Evolutionary conservation across 2,113 vertebrate genomes (phyloP), one percentile per base, ranked within the genome.

Genomic region (Clupea harengus): DNA sequence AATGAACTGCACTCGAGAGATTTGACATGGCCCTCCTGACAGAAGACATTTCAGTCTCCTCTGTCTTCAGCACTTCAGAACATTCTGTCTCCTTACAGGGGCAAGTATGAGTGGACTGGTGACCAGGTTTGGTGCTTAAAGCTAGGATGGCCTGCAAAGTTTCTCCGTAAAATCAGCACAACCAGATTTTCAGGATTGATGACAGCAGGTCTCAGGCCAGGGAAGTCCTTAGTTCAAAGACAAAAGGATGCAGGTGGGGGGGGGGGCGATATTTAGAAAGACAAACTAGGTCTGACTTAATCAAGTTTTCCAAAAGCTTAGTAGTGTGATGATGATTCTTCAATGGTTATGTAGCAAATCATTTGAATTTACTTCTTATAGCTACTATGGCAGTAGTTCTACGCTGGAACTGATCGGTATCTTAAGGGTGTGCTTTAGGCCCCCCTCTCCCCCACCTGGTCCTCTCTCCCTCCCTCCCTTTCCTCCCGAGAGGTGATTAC

Each of bases 401-500:
- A 72, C 64, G 10, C 64, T 28, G 7, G 9, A 60, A 60, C 54
- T 22, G 54, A 60, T 3, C 22, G 67, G 87, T 49, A 82, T 45
- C 88, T 80, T 86, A 81, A 87, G 89, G 89, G 84, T 45, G 85
- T 83, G 87, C 87, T 86, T 85, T 75, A 84, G 80, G 81, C 82
- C 85, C 88, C 85, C 54, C 67, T 28, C 28, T 13, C 25, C 64
- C 28, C 64, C 25, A 11, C 64, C 64, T 3, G 54, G 81, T 85
- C 90, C 10, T 9, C 25, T 2, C 92, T 32, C 28, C 9, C 72
- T 50, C 54, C 7, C 32, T 49, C 45, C n/a, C 44, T n/a, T 17
- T 78, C 32, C 25, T 28, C 25, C 64, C 7, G 10, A 78, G 72
- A 78, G 32, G 84, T 85, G 49, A 82, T 91, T 92, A 92, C 94